Conservation (phyloP, 2,888 invertebrate genomes). For the Chrysolina oricalcia region DNA sequence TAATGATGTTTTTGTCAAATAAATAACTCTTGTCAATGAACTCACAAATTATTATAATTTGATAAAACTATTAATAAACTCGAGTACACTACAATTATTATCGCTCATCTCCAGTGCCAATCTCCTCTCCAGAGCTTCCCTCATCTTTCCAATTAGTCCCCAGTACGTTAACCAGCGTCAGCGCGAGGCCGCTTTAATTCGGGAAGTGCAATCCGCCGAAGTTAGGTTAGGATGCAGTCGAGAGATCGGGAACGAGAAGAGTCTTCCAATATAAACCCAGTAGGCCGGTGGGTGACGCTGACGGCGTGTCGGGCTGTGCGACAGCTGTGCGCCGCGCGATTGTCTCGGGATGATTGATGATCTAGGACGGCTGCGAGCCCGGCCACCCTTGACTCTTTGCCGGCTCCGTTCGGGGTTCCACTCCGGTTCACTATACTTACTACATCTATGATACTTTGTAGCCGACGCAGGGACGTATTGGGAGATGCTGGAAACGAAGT, state of each 20-base stretch:
- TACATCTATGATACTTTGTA: conserved; percentile 52
- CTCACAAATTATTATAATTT: too few relatives aligned
- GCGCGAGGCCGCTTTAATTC: background rate
- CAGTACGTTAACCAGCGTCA: conserved; percentile 39
- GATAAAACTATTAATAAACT: too few relatives aligned
- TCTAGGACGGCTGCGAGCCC: conserved; percentile 71
- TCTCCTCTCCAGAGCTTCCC: background rate
- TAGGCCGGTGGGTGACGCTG: conserved; percentile 35
- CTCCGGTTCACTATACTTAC: conserved; percentile 64
- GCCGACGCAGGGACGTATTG: conserved; percentile 31
- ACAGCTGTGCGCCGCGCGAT: conserved; percentile 78
- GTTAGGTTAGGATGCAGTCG: conserved; percentile 23
- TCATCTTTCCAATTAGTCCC: conserved; percentile 32
- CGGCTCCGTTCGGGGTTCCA: conserved; percentile 66
- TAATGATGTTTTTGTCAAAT: too few relatives aligned
- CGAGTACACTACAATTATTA: too few relatives aligned
- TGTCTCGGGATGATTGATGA: conserved; percentile 78
- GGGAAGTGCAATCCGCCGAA: conserved; percentile 20
- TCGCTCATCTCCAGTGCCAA: background rate
- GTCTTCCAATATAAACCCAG: conserved; percentile 20
- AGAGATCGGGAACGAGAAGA: conserved; percentile 13
- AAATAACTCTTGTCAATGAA: too few relatives aligned
- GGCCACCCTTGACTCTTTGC: conserved; percentile 68
- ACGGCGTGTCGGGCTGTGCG: conserved; percentile 69
- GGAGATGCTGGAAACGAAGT: background rate